These are phyloP conservation scores for Ondatra zibethicus DNA, from an alignment of 2,113 vertebrate species.

Conservation along the genomic window DNA sequence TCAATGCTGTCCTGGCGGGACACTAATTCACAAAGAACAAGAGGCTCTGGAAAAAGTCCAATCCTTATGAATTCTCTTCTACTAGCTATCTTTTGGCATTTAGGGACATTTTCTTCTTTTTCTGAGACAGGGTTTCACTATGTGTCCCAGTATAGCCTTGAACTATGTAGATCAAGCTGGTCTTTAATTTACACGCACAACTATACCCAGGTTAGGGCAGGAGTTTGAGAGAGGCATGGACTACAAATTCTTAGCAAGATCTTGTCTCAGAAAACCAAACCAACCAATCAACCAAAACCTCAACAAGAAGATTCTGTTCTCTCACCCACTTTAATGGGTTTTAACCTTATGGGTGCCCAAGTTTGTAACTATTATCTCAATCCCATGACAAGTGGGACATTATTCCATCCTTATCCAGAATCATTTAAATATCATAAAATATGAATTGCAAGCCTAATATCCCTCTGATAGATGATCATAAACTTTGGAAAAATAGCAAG, in stretches of 20 bases:
- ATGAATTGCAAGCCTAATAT: neutral
- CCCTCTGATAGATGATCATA: neutral
- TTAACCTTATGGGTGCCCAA: neutral
- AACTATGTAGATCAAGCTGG: neutral
- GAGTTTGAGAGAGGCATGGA: neutral
- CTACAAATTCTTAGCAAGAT: neutral
- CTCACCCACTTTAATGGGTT: neutral
- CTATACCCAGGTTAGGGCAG: neutral
- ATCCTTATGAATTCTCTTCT: neutral
- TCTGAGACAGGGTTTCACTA: neutral
- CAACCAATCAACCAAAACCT: neutral
- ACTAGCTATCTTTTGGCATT: neutral
- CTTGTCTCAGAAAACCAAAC: neutral
- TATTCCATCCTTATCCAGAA: neutral
- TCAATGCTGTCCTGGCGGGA: neutral
- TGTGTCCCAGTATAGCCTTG: neutral
- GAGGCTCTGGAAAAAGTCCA: slow-evolving; percentile 16
- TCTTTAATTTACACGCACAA: neutral
- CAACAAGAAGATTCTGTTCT: neutral
- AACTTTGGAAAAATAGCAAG: neutral
- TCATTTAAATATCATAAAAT: slow-evolving; percentile 15
- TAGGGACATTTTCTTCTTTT: neutral
- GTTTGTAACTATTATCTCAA: neutral
- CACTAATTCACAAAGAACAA: neutral
- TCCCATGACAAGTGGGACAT: neutral